Percentiles rank a stretch among this genome's conserved stretches.
These are phyloP conservation scores for Drosophila ambigua DNA, from an alignment of 1,140 invertebrate genomes.

Conservation along the genomic window DNA sequence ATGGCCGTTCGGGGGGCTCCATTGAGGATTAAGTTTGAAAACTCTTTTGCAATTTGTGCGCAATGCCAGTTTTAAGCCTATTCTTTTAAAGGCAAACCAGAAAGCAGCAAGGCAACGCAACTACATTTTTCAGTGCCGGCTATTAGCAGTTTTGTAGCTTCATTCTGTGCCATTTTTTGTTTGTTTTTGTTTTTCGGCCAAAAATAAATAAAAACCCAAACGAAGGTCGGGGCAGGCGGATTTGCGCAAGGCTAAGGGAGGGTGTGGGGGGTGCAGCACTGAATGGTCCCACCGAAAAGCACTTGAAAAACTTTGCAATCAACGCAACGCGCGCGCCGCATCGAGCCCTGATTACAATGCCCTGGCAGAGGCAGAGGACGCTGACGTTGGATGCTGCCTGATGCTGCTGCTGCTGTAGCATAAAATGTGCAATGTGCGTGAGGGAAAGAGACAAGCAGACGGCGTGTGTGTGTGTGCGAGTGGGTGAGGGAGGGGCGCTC, in stretches of 20 bases:
- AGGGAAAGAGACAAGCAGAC: slow-evolving; percentile 23
- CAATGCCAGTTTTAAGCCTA: too few relatives aligned
- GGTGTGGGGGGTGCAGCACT: not conserved
- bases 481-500: not conserved
- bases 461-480: not conserved
- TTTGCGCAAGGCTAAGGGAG: not conserved
- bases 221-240: not conserved
- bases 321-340: slow-evolving; percentile 56
- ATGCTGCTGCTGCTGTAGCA: slow-evolving; percentile 5
- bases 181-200: too few relatives aligned
- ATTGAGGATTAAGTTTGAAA: too few relatives aligned
- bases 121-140: not conserved
- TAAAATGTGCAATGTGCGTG: slow-evolving; percentile 78
- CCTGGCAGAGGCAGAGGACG: slow-evolving; percentile 27
- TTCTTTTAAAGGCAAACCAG: not conserved
- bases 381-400: not conserved
- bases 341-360: slow-evolving; percentile 70
- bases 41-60: too few relatives aligned
- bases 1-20: too few relatives aligned
- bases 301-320: slow-evolving; percentile 81
- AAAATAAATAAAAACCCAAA: slow-evolving; percentile 39
- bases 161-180: slow-evolving; percentile 8
- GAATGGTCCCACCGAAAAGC: slow-evolving; percentile 38
- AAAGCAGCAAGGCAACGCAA: too few relatives aligned
- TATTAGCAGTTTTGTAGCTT: slow-evolving; percentile 40